These are phyloP conservation scores for Limnephilus lunatus DNA, from an alignment of 2,888 invertebrate genomes.

Conservation along the genomic window DNA sequence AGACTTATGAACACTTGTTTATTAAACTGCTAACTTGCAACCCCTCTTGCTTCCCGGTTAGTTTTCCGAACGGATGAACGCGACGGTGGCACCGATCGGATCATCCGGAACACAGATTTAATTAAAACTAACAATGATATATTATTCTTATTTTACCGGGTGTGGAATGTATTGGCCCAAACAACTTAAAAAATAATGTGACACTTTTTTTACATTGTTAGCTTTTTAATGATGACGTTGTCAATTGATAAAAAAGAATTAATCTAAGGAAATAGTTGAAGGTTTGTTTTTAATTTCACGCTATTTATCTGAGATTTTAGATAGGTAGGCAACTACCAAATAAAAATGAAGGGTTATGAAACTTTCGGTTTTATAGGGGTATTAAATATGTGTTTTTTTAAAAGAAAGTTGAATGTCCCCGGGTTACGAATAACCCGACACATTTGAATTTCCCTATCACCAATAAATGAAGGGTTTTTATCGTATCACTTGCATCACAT, in stretches of 20 bases:
- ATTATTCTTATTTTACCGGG: constrained; percentile 56
- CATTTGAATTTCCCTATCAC: too few species aligned
- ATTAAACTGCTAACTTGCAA: background rate
- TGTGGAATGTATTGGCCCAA: constrained; percentile 8
- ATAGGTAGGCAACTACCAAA: too few species aligned
- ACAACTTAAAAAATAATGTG: background rate
- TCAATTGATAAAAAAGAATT: background rate
- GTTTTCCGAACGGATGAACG: constrained; percentile 56
- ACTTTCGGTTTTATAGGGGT: too few species aligned
- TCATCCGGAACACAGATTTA: constrained; percentile 63
- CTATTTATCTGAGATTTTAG: too few species aligned
- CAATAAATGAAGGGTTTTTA: too few species aligned
- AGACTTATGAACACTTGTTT: constrained; percentile 29
- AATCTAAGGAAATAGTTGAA: too few species aligned
- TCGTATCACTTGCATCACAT: too few species aligned
- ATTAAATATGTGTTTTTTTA: too few species aligned
- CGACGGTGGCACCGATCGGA: constrained; percentile 62
- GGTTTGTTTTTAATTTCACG: too few species aligned
- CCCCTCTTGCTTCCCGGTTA: background rate
- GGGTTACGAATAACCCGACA: too few species aligned
- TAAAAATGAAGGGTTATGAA: too few species aligned
- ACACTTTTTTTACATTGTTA: background rate
- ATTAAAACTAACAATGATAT: constrained; percentile 66
- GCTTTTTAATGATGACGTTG: background rate
- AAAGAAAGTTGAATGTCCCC: too few species aligned